Percentiles rank a stretch among this genome's conserved stretches.
phyloP scores from a whole-genome alignment of 92 coral and sea anemone species.

The Zoanthus sociatus region DNA sequence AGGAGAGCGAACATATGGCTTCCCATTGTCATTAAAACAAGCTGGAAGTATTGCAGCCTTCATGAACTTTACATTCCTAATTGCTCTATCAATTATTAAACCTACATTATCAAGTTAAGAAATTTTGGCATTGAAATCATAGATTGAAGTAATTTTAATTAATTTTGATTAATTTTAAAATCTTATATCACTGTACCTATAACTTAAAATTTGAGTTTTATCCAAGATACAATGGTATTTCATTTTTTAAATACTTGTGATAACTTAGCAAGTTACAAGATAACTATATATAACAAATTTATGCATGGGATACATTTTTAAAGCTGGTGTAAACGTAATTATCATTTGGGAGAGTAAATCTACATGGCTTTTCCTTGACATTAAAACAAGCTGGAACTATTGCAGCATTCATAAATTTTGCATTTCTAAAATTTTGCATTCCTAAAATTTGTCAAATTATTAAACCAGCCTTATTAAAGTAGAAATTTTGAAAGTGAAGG shows the following conservation, averaged over 20 bases:
- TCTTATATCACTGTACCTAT: no score
- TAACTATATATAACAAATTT: conserved; percentile 42
- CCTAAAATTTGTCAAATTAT: conserved; percentile 77
- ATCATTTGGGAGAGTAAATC: conserved; percentile 51
- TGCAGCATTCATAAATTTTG: conserved; percentile 85
- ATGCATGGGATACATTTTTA: conserved; percentile 80
- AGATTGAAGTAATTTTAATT: not conserved
- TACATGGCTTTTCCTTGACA: conserved; percentile 86
- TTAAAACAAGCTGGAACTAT: conserved; percentile 84
- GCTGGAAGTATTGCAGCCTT: conserved; percentile 88
- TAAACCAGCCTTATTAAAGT: conserved; percentile 52
- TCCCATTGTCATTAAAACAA: conserved; percentile 86
- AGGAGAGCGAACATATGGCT: conserved; percentile 85
- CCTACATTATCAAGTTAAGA: conserved; percentile 40
- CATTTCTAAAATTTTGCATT: conserved; percentile 77
- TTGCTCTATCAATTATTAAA: conserved; percentile 80
- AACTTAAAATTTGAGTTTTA: no score
- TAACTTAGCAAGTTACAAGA: conserved; percentile 79
- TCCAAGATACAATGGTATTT: no score
- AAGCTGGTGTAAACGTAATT: conserved; percentile 72
- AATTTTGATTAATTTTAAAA: no score
- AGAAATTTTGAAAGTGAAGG: not conserved
- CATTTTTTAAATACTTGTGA: no score
- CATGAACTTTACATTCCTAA: conserved; percentile 84
- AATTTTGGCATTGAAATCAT: not conserved